Conservation (phyloP, 1,140 invertebrate species). For the Drosophila gunungcola region DNA sequence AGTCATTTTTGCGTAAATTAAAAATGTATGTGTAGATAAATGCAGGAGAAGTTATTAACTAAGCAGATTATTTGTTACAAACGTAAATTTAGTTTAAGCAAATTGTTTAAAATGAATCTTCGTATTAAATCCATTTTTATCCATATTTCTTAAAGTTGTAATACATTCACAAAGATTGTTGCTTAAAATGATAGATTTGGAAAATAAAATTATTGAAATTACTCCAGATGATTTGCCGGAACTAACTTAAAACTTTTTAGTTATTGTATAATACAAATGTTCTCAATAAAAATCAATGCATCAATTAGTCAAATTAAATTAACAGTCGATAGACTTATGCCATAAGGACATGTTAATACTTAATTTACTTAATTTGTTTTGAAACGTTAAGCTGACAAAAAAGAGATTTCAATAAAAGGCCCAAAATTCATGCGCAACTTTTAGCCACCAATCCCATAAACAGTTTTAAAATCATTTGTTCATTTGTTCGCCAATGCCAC, state of each 20-base stretch:
- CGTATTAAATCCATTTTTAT: too few relatives aligned
- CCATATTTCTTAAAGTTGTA: too few relatives aligned
- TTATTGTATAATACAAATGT: neutral
- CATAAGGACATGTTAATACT: neutral
- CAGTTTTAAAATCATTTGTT: slow-evolving; percentile 5
- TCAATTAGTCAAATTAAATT: slow-evolving; percentile 13
- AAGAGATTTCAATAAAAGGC: neutral
- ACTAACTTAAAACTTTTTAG: neutral
- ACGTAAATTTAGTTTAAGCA: too few relatives aligned
- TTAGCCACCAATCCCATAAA: slow-evolving; percentile 22
- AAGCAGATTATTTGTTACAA: too few relatives aligned
- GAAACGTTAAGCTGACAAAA: neutral
- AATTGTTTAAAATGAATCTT: too few relatives aligned
- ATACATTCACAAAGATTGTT: too few relatives aligned
- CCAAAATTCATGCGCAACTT: neutral
- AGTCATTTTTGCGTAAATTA: neutral
- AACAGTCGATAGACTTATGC: neutral
- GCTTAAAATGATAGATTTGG: too few relatives aligned
- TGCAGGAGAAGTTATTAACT: too few relatives aligned
- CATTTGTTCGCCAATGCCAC: slow-evolving; percentile 15
- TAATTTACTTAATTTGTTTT: slow-evolving; percentile 27
- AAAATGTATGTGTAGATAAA: neutral
- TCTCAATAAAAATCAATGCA: neutral
- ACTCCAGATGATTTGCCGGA: neutral
- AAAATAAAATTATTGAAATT: too few relatives aligned